Conservation (phyloP, 2,888 invertebrate genomes). For the Philhelius pedissequus region DNA sequence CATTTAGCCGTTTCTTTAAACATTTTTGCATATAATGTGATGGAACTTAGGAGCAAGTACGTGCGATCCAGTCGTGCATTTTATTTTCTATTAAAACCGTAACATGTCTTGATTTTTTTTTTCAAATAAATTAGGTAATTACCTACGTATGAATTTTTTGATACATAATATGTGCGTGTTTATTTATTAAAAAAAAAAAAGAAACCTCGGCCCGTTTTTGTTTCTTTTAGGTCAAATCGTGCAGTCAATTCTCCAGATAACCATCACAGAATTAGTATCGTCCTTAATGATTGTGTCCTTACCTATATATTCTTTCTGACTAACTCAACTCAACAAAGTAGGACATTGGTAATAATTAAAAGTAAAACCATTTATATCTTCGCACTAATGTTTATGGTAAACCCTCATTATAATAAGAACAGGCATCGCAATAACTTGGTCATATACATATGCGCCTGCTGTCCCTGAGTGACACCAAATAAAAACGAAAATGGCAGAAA, state of each 20-base stretch:
- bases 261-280: slow-evolving; percentile 7
- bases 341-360: slow-evolving; percentile 30
- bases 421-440: slow-evolving; percentile 19
- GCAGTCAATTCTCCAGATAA: neutral
- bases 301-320: neutral
- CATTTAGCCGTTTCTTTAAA: too few species aligned
- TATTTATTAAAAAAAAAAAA: too few species aligned
- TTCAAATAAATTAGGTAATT: neutral
- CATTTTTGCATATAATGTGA: too few species aligned
- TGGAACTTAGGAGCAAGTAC: too few species aligned
- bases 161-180: neutral
- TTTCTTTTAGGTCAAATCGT: neutral
- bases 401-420: slow-evolving; percentile 5
- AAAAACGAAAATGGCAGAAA: slow-evolving; percentile 2
- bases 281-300: slow-evolving; percentile 15
- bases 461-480: slow-evolving; percentile 48
- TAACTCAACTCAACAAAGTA: neutral
- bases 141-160: neutral
- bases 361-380: slow-evolving; percentile 37
- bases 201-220: neutral
- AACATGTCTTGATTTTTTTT: neutral
- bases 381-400: neutral
- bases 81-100: neutral
- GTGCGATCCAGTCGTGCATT: too few species aligned
- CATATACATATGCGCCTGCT: neutral